Base-by-base conservation (phyloP, 2,797 vertebrate species). In the Chromis chromis region DNA sequence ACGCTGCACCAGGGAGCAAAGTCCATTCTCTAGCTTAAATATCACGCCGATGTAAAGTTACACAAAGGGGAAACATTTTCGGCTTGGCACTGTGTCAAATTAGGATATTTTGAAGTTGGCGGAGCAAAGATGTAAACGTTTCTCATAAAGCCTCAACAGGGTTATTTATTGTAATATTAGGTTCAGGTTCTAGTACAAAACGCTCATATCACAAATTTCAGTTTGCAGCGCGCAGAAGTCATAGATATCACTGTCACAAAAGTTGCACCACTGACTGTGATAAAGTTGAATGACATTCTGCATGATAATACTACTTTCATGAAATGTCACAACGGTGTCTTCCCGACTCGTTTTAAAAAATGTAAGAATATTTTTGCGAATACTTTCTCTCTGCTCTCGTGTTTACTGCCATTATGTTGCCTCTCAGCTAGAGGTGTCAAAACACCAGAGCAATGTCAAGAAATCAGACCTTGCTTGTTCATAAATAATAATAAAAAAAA, bases 11-110 rank as follows among this genome's bases (percentile, higher is more conserved):
- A 50, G 63, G 56, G 74, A 49, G 64, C 82, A 87, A 87, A 88
- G 87, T 91, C 84, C 78, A 49, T 24, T 59, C 65, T 78, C 63
- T 40, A 74, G 28, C 75, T 80, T 79, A 84, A 81, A 88, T 82
- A 78, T 88, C 57, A 78, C 60, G 46, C 57, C 57, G 16, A 86
- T 85, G 79, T 78, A 73, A 78, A 79, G 74, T 82, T 85, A 46
- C 62, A 80, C 65, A 85, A 70, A 81, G 31, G 24, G 63, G 21
- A 48, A 61, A 49, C 12, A 63, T 81, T 79, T 78, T 56, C 0
- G 0, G 22, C 42, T 65, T 54, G 58, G 60, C 63, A 69, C 16
- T 21, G 33, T 48, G 21, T 78, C 74, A 74, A 60, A 52, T 16
- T 16, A 55, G 39, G 46, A 58, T 69, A 65, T 67, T 68, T 74